Evolutionary conservation across 2,797 vertebrate genomes (phyloP), one percentile per base, ranked within the genome.

Genomic region (Catamblyrhynchus diadema): DNA sequence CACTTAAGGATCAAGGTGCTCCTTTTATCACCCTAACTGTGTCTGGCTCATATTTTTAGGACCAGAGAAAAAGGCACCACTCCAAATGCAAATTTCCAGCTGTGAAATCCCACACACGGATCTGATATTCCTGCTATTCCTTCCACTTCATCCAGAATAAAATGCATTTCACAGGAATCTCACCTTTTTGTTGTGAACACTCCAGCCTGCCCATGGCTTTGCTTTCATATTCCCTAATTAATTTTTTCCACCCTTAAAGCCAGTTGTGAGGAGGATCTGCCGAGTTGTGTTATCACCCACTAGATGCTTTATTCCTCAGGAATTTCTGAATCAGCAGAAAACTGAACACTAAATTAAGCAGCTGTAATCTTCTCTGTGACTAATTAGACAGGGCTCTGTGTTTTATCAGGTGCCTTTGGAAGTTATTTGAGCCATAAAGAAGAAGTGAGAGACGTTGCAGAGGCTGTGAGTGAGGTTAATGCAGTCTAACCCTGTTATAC

Each of bases 401-500:
- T 86, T 96, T 85, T 75, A 42, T 21, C 92, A 33, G 39, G 41
- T 37, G 5, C 67, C 60, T 90, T 77, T 74, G 71, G 66, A 88
- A 94, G 61, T 67, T 90, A 71, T 70, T 73, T 83, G 53, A 67
- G 39, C 47, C 50, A 53, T 44, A 64, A 90, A 65, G 89, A 64
- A 41, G 8, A 23, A 71, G 74, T 2, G 51, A 35, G 70, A 47
- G 56, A 25, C 14, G 51, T 30, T 4, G 74, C 42, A 74, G 47
- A 78, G 62, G 56, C 33, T 65, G 25, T n/a, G 73, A 78, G 71
- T 12, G 78, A 88, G 92, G 84, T 91, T 94, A 95, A 91, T 94
- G 50, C 45, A 87, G 74, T 10, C 70, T 12, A 61, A 92, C 80
- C 70, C 75, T 87, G 51, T 56, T 65, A 8, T n/a, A 57, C n/a